Evolutionary conservation across 2,113 vertebrate species (phyloP).

Genomic region (Damaliscus lunatus): DNA sequence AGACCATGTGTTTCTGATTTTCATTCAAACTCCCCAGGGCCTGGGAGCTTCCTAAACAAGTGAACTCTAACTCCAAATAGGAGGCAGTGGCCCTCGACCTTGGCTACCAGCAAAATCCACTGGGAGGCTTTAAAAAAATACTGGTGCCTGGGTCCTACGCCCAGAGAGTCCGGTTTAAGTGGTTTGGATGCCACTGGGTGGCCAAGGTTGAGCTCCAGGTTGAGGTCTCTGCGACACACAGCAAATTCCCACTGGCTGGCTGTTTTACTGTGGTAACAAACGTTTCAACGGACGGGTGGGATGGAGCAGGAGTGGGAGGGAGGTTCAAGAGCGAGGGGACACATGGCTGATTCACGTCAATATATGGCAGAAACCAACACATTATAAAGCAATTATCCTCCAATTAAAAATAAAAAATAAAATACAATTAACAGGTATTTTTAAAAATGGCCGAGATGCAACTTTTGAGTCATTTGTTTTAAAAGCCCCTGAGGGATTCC

Average conservation of each 20-base stretch:
- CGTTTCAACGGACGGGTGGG: neutral
- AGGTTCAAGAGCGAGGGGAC: neutral
- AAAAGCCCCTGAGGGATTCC: neutral
- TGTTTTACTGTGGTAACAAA: neutral
- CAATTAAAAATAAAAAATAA: neutral
- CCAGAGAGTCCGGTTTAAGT: neutral
- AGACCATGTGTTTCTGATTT: neutral
- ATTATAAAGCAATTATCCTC: neutral
- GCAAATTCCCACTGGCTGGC: neutral
- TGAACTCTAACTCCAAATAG: neutral
- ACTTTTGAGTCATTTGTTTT: neutral
- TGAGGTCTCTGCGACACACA: neutral
- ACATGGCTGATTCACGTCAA: rapidly evolving
- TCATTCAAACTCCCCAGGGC: neutral
- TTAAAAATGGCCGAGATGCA: neutral
- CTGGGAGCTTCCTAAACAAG: neutral
- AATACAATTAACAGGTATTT: neutral
- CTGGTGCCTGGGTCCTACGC: neutral
- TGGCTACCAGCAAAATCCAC: neutral
- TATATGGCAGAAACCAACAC: neutral
- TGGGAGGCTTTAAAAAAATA: neutral
- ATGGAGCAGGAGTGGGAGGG: neutral
- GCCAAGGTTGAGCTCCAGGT: neutral
- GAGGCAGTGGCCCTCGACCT: neutral
- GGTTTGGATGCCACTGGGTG: neutral